Base-by-base conservation (phyloP, 1,140 invertebrate genomes). In the Cephus cinctus region DNA sequence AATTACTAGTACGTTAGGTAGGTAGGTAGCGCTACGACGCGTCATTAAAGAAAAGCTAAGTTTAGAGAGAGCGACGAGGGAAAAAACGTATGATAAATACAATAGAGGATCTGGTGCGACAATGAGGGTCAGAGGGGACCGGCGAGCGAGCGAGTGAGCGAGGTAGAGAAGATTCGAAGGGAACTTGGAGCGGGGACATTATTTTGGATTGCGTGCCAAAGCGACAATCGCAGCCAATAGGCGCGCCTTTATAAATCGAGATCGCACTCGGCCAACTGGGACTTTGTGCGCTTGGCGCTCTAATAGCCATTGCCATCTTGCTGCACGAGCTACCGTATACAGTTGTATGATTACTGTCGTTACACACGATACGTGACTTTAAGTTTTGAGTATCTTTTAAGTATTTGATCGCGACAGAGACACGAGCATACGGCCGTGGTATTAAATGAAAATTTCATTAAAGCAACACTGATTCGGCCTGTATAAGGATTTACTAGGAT, bases 61-160 rank as follows among this genome's bases (percentile, higher is more conserved):
- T 49, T 43, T 43, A 43, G 39, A 49, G 47, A 49, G 21, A 27
- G 25, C 32, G 18, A 1, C 15, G 45, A 47, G 45, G 18, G 15
- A 20, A 38, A 16, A 38, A 38, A 15, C 8, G 35, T 12, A 38
- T 35, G 35, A 49, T 36, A 50, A 55, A 52, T 42, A 58, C 60
- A 55, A 59, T 56, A 59, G 45, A 56, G 27, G 15, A 23, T 18
- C 27, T 11, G 32, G 12, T 40, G 4, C 6, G 2, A 32, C 16
- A 31, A 35, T 23, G 30, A 30, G 19, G 40, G 19, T 43, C 34
- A 35, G 51, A 50, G 48, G 34, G 46, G 27, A n/a, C 18, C 22
- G 50, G 44, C 36, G 49, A 35, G 14, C 20, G 14, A 32, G 22
- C 30, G 14, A 14, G 14, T 3, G 19, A 34, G 34, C 19, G 38